phyloP scores from a whole-genome alignment of 2,113 vertebrate genomes.

The Geothlypis trichas region DNA sequence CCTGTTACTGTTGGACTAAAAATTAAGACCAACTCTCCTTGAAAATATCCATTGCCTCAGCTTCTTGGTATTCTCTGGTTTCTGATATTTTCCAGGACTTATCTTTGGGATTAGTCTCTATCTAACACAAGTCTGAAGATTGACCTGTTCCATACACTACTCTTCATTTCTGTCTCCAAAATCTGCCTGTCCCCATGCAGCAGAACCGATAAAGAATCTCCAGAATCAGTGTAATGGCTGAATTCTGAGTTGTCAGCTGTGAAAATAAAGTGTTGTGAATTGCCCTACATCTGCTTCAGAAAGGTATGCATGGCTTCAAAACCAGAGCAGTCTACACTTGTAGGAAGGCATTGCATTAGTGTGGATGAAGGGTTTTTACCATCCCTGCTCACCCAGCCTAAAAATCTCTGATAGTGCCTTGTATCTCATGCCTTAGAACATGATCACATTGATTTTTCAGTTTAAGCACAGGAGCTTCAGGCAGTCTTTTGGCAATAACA shows the following conservation, averaged over 20 bases:
- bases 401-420: background rate
- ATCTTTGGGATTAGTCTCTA: background rate
- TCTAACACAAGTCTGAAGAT: background rate
- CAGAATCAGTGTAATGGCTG: background rate
- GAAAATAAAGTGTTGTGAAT: background rate
- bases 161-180: background rate
- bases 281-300: background rate
- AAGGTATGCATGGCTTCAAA: background rate
- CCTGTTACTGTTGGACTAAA: background rate
- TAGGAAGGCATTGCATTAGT: background rate
- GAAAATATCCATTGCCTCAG: background rate
- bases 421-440: background rate
- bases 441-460: background rate
- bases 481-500: background rate
- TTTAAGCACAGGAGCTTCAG: background rate
- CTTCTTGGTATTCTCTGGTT: background rate
- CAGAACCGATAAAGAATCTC: background rate
- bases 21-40: background rate
- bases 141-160: background rate
- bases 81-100: background rate
- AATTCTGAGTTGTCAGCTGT: background rate
- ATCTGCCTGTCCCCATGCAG: background rate
- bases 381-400: background rate
- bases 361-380: background rate
- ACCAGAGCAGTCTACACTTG: background rate